These are phyloP conservation scores for Nylanderia fulva DNA, from an alignment of 1,140 invertebrate species.

Conservation along the genomic window DNA sequence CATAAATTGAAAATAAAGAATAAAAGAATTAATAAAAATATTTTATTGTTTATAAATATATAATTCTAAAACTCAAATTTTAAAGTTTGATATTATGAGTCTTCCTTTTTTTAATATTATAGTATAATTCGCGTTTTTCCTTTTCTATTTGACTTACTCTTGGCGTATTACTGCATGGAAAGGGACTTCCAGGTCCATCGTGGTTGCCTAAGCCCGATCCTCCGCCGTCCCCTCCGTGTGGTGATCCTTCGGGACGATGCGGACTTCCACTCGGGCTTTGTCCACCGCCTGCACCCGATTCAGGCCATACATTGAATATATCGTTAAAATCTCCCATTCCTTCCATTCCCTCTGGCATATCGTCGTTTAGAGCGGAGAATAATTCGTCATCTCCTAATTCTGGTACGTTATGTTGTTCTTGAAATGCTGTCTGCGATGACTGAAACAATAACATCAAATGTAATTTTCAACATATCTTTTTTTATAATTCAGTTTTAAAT, in stretches of 20 bases:
- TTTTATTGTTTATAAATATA: too few relatives aligned
- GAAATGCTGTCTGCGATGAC: slow-evolving; percentile 95
- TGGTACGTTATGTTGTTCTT: slow-evolving; percentile 92
- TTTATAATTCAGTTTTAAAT: neutral
- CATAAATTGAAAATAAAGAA: too few relatives aligned
- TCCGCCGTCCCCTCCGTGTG: slow-evolving; percentile 88
- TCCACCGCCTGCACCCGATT: slow-evolving; percentile 87
- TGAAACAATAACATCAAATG: slow-evolving; percentile 82
- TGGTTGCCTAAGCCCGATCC: slow-evolving; percentile 85
- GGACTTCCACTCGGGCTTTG: slow-evolving; percentile 88
- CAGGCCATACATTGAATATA: slow-evolving; percentile 90
- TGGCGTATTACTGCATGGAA: slow-evolving; percentile 87
- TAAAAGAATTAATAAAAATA: too few relatives aligned
- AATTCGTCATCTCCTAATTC: slow-evolving; percentile 92
- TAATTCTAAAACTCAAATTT: neutral
- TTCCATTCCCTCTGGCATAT: slow-evolving; percentile 91
- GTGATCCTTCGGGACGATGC: slow-evolving; percentile 85
- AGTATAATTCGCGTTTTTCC: neutral
- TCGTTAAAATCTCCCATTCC: slow-evolving; percentile 91
- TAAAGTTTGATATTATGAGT: neutral
- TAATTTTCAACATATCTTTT: neutral
- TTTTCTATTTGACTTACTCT: slow-evolving; percentile 81
- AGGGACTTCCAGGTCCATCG: slow-evolving; percentile 88
- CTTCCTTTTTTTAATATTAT: neutral
- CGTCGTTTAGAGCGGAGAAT: slow-evolving; percentile 88